Evolutionary conservation across 2,113 vertebrate species (phyloP), one percentile per base, ranked within the genome.

Genomic region (Megalops atlanticus): DNA sequence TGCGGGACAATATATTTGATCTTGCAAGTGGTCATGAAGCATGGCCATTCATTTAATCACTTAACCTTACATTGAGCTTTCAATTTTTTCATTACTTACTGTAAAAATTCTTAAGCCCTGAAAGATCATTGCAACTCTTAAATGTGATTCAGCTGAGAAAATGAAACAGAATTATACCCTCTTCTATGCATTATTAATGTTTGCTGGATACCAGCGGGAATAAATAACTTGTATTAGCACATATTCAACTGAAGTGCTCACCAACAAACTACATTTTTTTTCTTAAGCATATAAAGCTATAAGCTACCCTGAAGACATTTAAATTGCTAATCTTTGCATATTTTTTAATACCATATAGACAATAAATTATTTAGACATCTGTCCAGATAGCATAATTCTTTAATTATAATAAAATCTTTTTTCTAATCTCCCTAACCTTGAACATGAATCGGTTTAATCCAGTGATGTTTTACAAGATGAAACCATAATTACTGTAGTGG

Each of bases 321-420:
- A 91, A 92, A 93, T 92, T 92, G 88, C 90, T 92, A 91, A 94
- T 92, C 87, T 88, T 89, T 86, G 85, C 84, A 89, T 90, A 88
- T 81, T 86, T 86, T 89, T 89, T 83, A 92, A 92, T 87, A 90
- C 89, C 86, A 90, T 87, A 89, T 86, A 88, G 81, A 91, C 85
- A 85, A 89, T 94, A 77, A 94, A 94, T 94, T 84, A 94, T 94
- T 94, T 89, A 94, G 83, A 89, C 84, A 80, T 87, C 80, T 90
- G 92, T 91, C 90, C 89, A 89, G 72, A 89, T 76, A 80, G 84
- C 81, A 74, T 90, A 90, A 90, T 91, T 91, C 86, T 88, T 89
- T 90, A 86, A 89, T 87, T 85, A 82, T 81, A 77, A 27, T 35
- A 84, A 89, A 92, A 43, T 75, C 18, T 45, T 69, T 87, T 90